phyloP scores from a whole-genome alignment of 1,140 invertebrate species.

The Drosophila mauritiana region DNA sequence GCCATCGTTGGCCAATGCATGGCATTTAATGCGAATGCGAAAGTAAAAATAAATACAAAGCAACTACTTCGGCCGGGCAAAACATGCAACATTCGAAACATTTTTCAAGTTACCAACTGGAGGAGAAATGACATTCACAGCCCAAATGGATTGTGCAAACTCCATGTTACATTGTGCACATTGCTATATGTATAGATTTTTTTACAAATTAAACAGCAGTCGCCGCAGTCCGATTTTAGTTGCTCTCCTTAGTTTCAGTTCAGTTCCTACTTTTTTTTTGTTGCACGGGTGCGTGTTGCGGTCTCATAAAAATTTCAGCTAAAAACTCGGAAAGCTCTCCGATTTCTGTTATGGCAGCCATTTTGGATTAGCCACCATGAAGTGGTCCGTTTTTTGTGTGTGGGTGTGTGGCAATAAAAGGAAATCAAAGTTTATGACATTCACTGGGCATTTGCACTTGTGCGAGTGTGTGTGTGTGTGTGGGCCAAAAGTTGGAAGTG shows the following conservation, averaged over 20 bases:
- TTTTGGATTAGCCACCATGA: slow-evolving; percentile 55
- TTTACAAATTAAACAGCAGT: slow-evolving; percentile 80
- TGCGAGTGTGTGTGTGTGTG: slow-evolving; percentile 4
- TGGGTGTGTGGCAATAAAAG: slow-evolving; percentile 36
- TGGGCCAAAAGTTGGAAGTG: slow-evolving; percentile 11
- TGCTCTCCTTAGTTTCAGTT: slow-evolving; percentile 7
- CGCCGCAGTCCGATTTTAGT: slow-evolving; percentile 65
- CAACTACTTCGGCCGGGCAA: slow-evolving; percentile 10
- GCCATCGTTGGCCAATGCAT: slow-evolving; percentile 62
- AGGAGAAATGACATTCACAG: slow-evolving; percentile 9
- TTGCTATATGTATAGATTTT: slow-evolving; percentile 26
- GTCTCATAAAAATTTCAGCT: slow-evolving; percentile 73
- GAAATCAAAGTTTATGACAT: slow-evolving; percentile 79
- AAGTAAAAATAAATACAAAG: slow-evolving; percentile 37
- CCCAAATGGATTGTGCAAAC: slow-evolving; percentile 34
- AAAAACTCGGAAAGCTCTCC: slow-evolving; percentile 39
- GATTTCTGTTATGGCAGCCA: slow-evolving; percentile 59
- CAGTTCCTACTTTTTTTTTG: background rate
- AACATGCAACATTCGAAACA: slow-evolving; percentile 46
- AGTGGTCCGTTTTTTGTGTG: background rate
- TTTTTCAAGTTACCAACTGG: slow-evolving; percentile 60
- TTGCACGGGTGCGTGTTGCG: slow-evolving; percentile 60
- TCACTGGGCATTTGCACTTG: slow-evolving; percentile 64
- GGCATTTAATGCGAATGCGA: slow-evolving; percentile 57
- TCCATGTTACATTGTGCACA: slow-evolving; percentile 18